Evolutionary conservation across 2,888 invertebrate genomes (phyloP), one percentile per base, ranked within the genome.

Genomic region (Matsumyia berberina): DNA sequence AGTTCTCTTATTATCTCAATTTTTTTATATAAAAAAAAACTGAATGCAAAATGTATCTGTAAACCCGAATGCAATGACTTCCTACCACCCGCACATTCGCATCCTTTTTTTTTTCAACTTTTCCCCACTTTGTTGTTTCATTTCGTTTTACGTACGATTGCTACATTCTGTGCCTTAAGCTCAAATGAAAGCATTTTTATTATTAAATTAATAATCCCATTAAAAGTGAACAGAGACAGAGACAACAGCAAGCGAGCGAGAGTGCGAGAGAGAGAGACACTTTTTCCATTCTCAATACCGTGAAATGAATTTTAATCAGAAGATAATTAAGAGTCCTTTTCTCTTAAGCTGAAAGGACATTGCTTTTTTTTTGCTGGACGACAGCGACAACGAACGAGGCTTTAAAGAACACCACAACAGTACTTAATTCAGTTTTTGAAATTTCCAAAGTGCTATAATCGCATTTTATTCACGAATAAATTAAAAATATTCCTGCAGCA

Each of bases 121-220:
- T 24, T 24, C 9, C 31, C 7, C 19, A 0, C 9, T 17, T 9
- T 11, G 3, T 33, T 2, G 12, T 46, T 29, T 7, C 19, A 31
- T 17, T 29, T 31, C 33, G n/a, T 29, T 55, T 29, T 46, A 37
- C 24, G 31, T 67, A 37, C 33, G 12, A 72, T 57, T 57, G 58
- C 15, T 49, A 73, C 33, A 42, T 42, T 31, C 58, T 70, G 19
- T 39, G 24, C 69, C 86, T 87, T 87, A 87, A 88, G 87, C 88
- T 88, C 88, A 90, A 90, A 90, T 90, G 88, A 88, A 88, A 87
- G 87, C 87, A 87, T 90, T 77, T 77, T 64, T 72, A 19, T 82
- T 90, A 89, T 90, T 90, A 88, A 90, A 90, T 90, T 90, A 89
- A 90, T 89, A 90, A 89, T 90, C 89, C 88, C 89, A 88, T 90